These are phyloP conservation scores for Scaptodrosophila latifasciaeformis DNA, from an alignment of 2,888 invertebrate species.

Conservation along the genomic window DNA sequence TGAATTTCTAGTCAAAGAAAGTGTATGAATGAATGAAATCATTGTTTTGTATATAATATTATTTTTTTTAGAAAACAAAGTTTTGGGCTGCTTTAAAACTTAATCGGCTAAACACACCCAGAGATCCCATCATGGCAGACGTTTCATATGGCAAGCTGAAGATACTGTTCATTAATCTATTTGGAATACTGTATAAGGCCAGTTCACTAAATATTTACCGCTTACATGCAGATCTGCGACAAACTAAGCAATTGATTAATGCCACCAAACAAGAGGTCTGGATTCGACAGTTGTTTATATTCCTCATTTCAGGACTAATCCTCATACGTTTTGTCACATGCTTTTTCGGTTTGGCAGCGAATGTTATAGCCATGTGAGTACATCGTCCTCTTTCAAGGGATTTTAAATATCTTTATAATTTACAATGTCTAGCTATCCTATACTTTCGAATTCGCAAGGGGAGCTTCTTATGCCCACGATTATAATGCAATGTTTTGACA, in stretches of 20 bases:
- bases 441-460: slow-evolving; percentile 60
- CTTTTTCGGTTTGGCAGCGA: slow-evolving; percentile 64
- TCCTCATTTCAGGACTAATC: slow-evolving; percentile 57
- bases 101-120: neutral
- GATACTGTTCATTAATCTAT: slow-evolving; percentile 64
- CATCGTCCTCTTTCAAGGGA: neutral
- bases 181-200: slow-evolving; percentile 60
- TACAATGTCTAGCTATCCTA: slow-evolving; percentile 64
- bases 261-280: slow-evolving; percentile 38
- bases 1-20: slow-evolving; percentile 78
- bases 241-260: slow-evolving; percentile 42
- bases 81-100: neutral
- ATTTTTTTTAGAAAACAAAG: neutral
- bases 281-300: slow-evolving; percentile 49
- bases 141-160: slow-evolving; percentile 42
- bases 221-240: slow-evolving; percentile 53
- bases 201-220: slow-evolving; percentile 58
- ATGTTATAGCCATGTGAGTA: slow-evolving; percentile 71
- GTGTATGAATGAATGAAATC: too few relatives aligned
- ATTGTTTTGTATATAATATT: too few relatives aligned
- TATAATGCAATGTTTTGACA: slow-evolving; percentile 57
- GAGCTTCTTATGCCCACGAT: slow-evolving; percentile 70
- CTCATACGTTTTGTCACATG: slow-evolving; percentile 60
- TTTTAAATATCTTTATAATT: neutral
- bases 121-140: slow-evolving; percentile 19